phyloP scores from a whole-genome alignment of 2,888 invertebrate species.

The Emesis castigata region DNA sequence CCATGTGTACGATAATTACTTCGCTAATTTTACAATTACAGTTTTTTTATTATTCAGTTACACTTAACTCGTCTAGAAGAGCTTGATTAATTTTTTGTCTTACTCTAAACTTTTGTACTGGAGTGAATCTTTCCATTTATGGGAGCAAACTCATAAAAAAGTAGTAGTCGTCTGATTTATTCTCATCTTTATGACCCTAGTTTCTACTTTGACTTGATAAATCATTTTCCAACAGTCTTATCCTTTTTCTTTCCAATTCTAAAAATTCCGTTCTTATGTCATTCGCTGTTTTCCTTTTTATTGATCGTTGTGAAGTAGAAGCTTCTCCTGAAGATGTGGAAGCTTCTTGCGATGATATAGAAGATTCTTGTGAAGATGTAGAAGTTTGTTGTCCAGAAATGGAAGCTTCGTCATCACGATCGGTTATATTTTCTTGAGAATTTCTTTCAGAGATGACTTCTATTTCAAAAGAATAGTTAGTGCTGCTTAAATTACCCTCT shows the following conservation, averaged over 20 bases:
- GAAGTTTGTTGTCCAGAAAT: conserved; percentile 50
- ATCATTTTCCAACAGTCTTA: conserved; percentile 52
- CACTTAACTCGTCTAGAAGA: conserved; percentile 20
- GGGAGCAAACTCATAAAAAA: conserved; percentile 57
- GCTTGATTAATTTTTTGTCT: conserved; percentile 55
- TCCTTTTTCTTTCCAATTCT: conserved; percentile 52
- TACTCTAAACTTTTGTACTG: conserved; percentile 54
- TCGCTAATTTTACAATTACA: no score
- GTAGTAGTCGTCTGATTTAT: conserved; percentile 52
- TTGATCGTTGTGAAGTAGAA: conserved; percentile 54
- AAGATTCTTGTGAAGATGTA: conserved; percentile 47
- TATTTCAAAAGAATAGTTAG: conserved; percentile 51
- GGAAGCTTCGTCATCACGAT: conserved; percentile 55
- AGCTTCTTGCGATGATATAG: conserved; percentile 46
- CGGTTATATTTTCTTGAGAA: conserved; percentile 52
- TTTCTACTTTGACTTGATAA: conserved; percentile 42
- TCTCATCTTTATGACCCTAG: conserved; percentile 29
- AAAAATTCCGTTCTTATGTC: conserved; percentile 60
- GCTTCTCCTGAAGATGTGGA: conserved; percentile 42
- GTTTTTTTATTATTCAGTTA: no score
- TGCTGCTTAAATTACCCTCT: conserved; percentile 45
- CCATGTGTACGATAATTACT: no score
- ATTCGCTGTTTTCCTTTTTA: conserved; percentile 55
- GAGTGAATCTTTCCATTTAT: conserved; percentile 60
- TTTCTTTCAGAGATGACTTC: conserved; percentile 46